Conservation (phyloP, 1,140 invertebrate genomes). For the Geopemphigus sp. region DNA sequence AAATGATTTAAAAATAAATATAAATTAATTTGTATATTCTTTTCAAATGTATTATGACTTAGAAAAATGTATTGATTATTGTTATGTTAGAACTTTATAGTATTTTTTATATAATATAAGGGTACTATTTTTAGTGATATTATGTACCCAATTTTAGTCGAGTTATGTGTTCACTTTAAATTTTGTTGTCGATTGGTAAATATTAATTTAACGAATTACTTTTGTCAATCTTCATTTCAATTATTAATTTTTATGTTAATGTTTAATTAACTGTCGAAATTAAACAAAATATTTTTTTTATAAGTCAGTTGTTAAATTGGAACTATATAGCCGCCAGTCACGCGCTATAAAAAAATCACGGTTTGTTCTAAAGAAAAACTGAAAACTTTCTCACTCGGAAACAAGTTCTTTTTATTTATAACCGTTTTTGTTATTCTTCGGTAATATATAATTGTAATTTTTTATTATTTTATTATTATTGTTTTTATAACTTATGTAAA, state of each 20-base stretch:
- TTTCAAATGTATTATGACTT: too few species aligned
- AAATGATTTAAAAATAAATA: too few species aligned
- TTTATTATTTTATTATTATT: background rate
- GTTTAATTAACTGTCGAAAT: conserved; percentile 5
- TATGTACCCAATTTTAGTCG: too few species aligned
- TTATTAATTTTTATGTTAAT: background rate
- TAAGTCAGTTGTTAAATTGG: background rate
- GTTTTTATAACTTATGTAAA: conserved; percentile 8
- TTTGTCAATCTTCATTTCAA: background rate
- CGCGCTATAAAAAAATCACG: background rate
- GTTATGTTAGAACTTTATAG: too few species aligned
- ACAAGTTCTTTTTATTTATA: background rate
- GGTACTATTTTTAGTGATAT: too few species aligned
- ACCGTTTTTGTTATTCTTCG: background rate
- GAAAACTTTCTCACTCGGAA: background rate
- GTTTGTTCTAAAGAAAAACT: background rate
- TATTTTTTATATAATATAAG: too few species aligned
- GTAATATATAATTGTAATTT: background rate
- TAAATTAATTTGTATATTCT: too few species aligned
- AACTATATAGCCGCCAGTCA: background rate
- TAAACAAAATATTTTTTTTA: conserved; percentile 27
- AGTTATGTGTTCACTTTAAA: background rate
- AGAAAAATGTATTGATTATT: too few species aligned
- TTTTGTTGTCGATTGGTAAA: background rate
- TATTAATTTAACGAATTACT: background rate